Evolutionary conservation across 2,888 invertebrate genomes (phyloP), one percentile per base, ranked within the genome.

Genomic region (Drosophila aldrichi): DNA sequence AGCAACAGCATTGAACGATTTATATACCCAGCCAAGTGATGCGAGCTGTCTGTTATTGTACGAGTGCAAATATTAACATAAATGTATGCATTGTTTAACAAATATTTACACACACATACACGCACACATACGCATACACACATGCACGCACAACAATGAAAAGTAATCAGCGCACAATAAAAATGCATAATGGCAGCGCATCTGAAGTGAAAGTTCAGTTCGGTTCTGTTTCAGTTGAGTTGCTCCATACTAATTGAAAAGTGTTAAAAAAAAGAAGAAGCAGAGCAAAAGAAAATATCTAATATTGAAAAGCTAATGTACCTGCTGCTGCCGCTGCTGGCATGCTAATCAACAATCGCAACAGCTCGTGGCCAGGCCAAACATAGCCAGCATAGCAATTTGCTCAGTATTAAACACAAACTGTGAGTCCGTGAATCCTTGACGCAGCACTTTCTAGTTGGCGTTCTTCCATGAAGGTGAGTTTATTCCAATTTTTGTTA

Each of bases 401-500:
- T 40, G 40, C 14, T 49, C 20, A 16, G 41, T 43, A 43, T 43
- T 49, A 22, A 32, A 54, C 34, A 34, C 18, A 65, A 60, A 55
- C 65, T 64, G 69, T 71, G 73, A 70, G 61, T 75, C 68, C 65
- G 69, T 71, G 73, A 70, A 63, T 75, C 68, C 65, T 81, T 77
- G 77, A 64, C 68, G 69, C 80, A 77, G 69, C 80, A 79, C 70
- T 79, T 79, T 84, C 71, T 80, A 76, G 80, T 85, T 79, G 86
- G 68, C 74, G 83, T 64, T 70, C 65, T 69, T 77, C 77, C 65
- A 67, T 88, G 85, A 85, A 85, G 85, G 89, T 85, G 51, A 85
- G 85, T 88, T n/a, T 55, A 32, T 14, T n/a, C 20, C 3, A 2
- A n/a, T 14, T 18, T 38, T 29, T 36, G 29, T 34, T 56, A 46